Evolutionary conservation across 2,888 invertebrate genomes (phyloP).

Genomic region (Stenotaenia linearis): DNA sequence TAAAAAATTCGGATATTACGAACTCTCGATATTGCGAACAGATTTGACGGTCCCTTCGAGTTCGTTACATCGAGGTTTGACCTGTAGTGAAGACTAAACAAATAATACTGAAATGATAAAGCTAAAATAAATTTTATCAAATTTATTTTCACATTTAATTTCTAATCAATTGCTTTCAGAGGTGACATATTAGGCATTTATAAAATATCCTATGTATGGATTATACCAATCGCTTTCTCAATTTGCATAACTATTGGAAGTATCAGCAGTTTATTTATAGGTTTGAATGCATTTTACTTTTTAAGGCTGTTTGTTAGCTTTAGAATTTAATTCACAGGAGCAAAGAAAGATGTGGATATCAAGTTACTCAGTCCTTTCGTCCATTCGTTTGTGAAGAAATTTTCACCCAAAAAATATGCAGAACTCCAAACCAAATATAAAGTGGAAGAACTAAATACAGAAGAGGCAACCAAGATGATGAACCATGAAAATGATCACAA

Average conservation of each 20-base stretch:
- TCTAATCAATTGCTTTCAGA: neutral
- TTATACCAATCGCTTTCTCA: neutral
- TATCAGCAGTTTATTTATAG: neutral
- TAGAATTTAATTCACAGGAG: neutral
- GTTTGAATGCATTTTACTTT: neutral
- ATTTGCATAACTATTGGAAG: neutral
- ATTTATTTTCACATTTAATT: neutral
- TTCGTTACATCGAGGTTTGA: no score
- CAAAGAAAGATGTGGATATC: neutral
- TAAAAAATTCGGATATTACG: no score
- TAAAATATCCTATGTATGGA: neutral
- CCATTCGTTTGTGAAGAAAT: neutral
- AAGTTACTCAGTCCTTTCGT: neutral
- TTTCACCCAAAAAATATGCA: neutral
- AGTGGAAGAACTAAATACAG: neutral
- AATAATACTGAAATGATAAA: no score
- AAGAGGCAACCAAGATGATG: neutral
- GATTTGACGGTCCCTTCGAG: no score
- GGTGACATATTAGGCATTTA: neutral
- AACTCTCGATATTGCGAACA: no score
- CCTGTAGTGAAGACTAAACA: no score
- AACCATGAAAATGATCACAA: neutral
- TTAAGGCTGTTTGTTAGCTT: no score
- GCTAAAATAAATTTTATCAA: no score
- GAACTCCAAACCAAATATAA: neutral